Percentiles rank a stretch among this genome's conserved stretches.
These are phyloP conservation scores for Bos javanicus DNA, from an alignment of 2,113 vertebrate species.

Conservation along the genomic window DNA sequence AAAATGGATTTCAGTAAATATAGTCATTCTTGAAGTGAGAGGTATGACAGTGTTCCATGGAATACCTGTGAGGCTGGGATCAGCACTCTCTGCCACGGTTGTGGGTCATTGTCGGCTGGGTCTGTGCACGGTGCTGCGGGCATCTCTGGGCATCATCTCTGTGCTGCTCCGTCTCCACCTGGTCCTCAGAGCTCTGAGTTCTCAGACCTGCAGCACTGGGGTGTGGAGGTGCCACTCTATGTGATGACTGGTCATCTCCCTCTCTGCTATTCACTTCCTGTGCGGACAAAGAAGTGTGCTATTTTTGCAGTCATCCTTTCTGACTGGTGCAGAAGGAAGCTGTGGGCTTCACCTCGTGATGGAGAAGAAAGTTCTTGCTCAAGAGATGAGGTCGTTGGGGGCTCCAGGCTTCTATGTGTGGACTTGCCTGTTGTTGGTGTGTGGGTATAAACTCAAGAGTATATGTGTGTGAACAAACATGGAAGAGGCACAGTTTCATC, in stretches of 20 bases:
- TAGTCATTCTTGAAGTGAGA: not conserved
- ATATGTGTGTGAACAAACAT: too few species aligned
- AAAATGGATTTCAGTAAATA: not conserved
- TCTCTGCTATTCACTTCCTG: not conserved
- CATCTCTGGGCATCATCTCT: not conserved
- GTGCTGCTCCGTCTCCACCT: accelerated
- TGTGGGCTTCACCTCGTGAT: too few species aligned
- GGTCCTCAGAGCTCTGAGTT: too few species aligned
- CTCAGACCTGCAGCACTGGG: not conserved
- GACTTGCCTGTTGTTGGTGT: too few species aligned
- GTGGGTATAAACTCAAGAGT: too few species aligned
- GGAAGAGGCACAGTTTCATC: accelerated
- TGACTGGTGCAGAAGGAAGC: not conserved
- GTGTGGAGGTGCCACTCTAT: not conserved
- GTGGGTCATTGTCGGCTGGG: accelerated
- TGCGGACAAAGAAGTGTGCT: accelerated
- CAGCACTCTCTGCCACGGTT: accelerated
- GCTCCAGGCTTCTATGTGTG: not conserved
- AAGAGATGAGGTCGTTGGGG: not conserved
- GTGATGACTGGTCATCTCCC: accelerated
- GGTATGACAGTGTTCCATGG: not conserved
- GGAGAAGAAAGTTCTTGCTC: not conserved
- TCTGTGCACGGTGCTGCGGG: accelerated
- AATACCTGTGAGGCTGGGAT: too few species aligned
- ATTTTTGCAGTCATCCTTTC: not conserved